These are phyloP conservation scores for Tethea ocularis DNA, from an alignment of 2,888 invertebrate species.

Conservation along the genomic window DNA sequence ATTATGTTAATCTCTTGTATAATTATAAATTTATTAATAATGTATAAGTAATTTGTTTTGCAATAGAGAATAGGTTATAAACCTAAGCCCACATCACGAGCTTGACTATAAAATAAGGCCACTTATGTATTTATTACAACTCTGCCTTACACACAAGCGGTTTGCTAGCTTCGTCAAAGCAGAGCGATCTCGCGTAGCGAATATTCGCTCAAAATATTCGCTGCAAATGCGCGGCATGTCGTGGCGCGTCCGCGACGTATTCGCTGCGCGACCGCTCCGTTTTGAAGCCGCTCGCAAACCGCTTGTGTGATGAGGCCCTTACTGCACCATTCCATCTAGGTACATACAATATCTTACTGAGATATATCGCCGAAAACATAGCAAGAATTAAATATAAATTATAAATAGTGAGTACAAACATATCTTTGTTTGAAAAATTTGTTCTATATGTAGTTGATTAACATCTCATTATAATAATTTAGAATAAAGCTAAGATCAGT, in stretches of 20 bases:
- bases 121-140: slow-evolving; percentile 17
- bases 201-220: no score
- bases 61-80: slow-evolving; percentile 23
- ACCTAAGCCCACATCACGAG: slow-evolving; percentile 36
- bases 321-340: neutral
- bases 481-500: slow-evolving; percentile 73
- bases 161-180: no score
- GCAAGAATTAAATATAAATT: neutral
- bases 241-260: no score
- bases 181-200: no score
- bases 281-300: no score
- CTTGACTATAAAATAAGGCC: slow-evolving; percentile 47
- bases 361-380: neutral
- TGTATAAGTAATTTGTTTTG: neutral
- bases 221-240: no score
- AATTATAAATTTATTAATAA: slow-evolving; percentile 5
- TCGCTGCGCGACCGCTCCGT: no score
- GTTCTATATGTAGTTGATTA: slow-evolving; percentile 19
- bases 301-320: no score
- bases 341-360: neutral
- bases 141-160: neutral
- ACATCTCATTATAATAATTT: slow-evolving; percentile 51
- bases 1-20: slow-evolving; percentile 3
- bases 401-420: slow-evolving; percentile 11
- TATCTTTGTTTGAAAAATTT: slow-evolving; percentile 21